phyloP scores from a whole-genome alignment of 2,113 vertebrate genomes.

The Bagarius yarrelli region DNA sequence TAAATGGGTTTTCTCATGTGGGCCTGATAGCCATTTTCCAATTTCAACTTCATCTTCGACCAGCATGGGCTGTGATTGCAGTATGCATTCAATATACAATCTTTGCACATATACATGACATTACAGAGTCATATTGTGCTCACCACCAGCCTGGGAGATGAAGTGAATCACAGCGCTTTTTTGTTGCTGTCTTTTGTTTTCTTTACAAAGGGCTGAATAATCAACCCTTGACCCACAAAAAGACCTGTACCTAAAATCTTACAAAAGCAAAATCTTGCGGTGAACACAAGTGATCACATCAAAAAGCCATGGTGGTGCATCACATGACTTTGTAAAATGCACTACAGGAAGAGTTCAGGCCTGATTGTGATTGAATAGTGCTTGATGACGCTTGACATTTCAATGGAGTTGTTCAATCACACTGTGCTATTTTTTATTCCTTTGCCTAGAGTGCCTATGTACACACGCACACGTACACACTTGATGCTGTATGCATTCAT shows the following conservation, averaged over 20 bases:
- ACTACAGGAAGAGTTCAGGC: slow-evolving; percentile 46
- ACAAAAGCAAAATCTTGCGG: slow-evolving; percentile 25
- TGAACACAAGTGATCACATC: slow-evolving; percentile 49
- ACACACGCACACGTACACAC: background rate
- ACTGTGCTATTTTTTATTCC: slow-evolving; percentile 41
- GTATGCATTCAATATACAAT: slow-evolving; percentile 65
- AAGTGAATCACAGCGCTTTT: slow-evolving; percentile 55
- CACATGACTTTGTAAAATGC: slow-evolving; percentile 38
- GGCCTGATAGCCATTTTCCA: slow-evolving; percentile 77
- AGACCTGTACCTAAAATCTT: slow-evolving; percentile 23
- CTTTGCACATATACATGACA: slow-evolving; percentile 77
- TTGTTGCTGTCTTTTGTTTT: slow-evolving; percentile 62
- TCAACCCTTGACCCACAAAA: slow-evolving; percentile 65
- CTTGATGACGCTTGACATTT: slow-evolving; percentile 59
- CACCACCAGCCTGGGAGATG: slow-evolving; percentile 52
- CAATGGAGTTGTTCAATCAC: slow-evolving; percentile 55
- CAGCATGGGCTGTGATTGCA: slow-evolving; percentile 73
- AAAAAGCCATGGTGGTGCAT: slow-evolving; percentile 13
- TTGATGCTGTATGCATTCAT: background rate
- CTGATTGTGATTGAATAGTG: slow-evolving; percentile 52
- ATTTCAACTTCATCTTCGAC: slow-evolving; percentile 79
- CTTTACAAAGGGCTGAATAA: slow-evolving; percentile 75
- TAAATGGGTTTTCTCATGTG: slow-evolving; percentile 75
- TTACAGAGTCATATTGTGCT: slow-evolving; percentile 67
- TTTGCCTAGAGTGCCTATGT: slow-evolving; percentile 31